Conservation (phyloP, 2,888 invertebrate genomes). For the Ectemnius continuus region DNA sequence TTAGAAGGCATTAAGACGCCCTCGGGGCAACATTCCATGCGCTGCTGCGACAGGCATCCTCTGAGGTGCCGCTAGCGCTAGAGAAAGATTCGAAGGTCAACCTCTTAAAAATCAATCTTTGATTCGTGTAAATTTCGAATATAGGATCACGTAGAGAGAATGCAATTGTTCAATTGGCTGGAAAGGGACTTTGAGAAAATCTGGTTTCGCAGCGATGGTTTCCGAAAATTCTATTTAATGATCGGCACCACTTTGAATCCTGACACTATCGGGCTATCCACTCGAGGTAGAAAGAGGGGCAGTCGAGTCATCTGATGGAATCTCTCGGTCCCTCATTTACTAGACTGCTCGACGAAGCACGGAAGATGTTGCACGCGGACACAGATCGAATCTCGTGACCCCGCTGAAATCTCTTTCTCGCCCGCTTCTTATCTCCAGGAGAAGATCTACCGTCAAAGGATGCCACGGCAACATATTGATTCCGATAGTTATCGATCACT, state of each 20-base stretch:
- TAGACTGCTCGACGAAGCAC: conserved; percentile 49
- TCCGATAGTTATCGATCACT: conserved; percentile 55
- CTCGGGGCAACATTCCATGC: conserved; percentile 56
- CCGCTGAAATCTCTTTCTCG: conserved; percentile 40
- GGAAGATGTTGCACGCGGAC: conserved; percentile 34
- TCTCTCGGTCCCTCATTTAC: conserved; percentile 31
- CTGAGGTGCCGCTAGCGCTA: too few species aligned
- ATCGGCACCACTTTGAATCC: conserved; percentile 61
- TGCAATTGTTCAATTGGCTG: too few species aligned
- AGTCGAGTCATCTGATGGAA: conserved; percentile 9
- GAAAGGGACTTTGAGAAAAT: too few species aligned
- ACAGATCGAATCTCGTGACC: conserved; percentile 58
- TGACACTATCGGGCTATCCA: conserved; percentile 67
- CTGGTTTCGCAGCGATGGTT: conserved; percentile 54
- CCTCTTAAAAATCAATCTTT: too few species aligned
- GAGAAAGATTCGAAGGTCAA: too few species aligned
- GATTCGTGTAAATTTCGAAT: too few species aligned
- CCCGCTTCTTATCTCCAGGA: conserved; percentile 28
- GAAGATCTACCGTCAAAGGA: conserved; percentile 52
- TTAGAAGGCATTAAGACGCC: conserved; percentile 67
- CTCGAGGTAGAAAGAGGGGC: conserved; percentile 30
- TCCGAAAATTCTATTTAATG: conserved; percentile 67
- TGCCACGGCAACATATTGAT: conserved; percentile 55
- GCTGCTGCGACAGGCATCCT: too few species aligned
- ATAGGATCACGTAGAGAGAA: too few species aligned